Base-by-base conservation (phyloP, 2,888 invertebrate genomes). In the Chrysodeixis includens region DNA sequence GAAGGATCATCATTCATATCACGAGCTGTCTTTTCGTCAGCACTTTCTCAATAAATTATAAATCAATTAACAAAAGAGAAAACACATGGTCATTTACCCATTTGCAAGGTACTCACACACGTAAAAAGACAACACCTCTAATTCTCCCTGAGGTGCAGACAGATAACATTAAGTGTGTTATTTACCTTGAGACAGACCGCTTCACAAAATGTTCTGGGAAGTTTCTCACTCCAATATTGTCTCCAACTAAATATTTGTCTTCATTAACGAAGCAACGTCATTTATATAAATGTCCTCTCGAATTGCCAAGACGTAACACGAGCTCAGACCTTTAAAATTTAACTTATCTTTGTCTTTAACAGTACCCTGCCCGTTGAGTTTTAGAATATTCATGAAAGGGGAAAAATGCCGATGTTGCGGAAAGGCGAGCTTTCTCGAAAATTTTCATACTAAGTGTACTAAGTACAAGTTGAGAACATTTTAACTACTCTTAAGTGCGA, bases 201-300 rank as follows among this genome's bases (percentile, higher is more conserved):
- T 76, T 65, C 46, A 44, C 60, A 69, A 63, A 64, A 58, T 30
- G 44, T 61, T 54, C 57, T 44, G 46, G 20, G 51, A 72, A 75
- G 53, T 76, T 65, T 22, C 22, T 2, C 56, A 65, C 62, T 76
- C 62, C 52, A 75, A 77, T 62, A 66, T 66, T 69, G 66, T 62
- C 56, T 56, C 54, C 18, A 18, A 32, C 30, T 46, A 63, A 72
- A 73, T 61, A 69, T 74, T 76, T 74, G 35, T n/a, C 55, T 74
- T 67, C 30, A 56, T 61, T 61, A 76, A 63, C 58, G 54, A 74
- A 65, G 62, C 53, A 16, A 55, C 26, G 44, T 58, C 51, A 66
- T 64, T 52, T 59, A 22, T 35, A 56, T 54, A 61, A 78, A 60
- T 70, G 56, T 54, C 44, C 35, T 66, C 32, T 57, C 30, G 51